Percentiles rank a stretch among this genome's conserved stretches.
Evolutionary conservation across 2,797 vertebrate species (phyloP).

Genomic region (Ctenopoma multispine): DNA sequence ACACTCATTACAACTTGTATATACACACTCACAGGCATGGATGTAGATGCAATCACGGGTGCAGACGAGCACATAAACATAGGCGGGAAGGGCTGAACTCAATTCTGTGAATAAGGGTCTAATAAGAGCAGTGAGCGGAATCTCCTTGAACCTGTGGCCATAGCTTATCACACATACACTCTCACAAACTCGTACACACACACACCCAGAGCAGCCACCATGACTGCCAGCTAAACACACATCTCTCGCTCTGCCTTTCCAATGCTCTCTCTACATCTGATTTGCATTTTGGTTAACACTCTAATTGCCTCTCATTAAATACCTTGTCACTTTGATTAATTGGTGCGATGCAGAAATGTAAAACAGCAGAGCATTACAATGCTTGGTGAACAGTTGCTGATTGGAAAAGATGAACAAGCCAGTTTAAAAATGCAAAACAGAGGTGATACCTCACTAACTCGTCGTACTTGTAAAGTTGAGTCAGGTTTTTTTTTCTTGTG

Average conservation of each 20-base stretch:
- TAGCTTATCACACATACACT: constrained; percentile 43
- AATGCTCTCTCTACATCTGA: constrained; percentile 54
- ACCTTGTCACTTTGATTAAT: constrained; percentile 87
- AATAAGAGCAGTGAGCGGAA: constrained; percentile 50
- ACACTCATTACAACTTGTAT: constrained; percentile 69
- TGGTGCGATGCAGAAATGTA: constrained; percentile 78
- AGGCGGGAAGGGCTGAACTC: constrained; percentile 34
- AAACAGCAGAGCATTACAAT: constrained; percentile 74
- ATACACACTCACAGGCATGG: constrained; percentile 11
- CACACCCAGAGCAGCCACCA: neutral
- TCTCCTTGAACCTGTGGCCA: constrained; percentile 71
- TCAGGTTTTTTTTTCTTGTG: constrained; percentile 17
- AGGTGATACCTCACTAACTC: constrained; percentile 29
- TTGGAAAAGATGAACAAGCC: constrained; percentile 47
- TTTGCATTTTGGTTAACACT: constrained; percentile 83
- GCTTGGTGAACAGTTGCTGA: constrained; percentile 59
- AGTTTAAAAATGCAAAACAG: constrained; percentile 42
- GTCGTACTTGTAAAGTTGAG: constrained; percentile 33
- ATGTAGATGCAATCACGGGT: constrained; percentile 43
- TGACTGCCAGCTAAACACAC: constrained; percentile 30
- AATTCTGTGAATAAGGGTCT: constrained; percentile 28
- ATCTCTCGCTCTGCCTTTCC: constrained; percentile 17
- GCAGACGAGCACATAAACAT: constrained; percentile 42
- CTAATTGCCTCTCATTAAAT: constrained; percentile 87
- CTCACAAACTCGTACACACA: constrained; percentile 6